Evolutionary conservation across 1,140 invertebrate species (phyloP).

Genomic region (Mya arenaria): DNA sequence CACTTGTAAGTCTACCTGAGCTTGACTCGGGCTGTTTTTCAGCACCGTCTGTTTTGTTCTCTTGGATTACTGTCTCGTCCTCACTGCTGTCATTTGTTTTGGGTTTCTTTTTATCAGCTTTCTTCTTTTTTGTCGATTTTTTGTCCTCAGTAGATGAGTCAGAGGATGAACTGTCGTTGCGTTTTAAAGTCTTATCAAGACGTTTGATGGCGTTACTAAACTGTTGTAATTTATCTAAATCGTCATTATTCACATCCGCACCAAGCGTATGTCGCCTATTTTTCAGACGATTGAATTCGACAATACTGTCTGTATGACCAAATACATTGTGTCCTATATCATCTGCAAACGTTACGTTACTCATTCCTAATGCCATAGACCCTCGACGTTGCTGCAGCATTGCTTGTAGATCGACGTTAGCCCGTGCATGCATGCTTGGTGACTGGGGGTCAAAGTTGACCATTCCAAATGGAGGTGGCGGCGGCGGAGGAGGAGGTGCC

Average conservation of each 20-base stretch:
- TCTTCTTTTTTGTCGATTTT: no score
- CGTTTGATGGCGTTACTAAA: slow-evolving; percentile 34
- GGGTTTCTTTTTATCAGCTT: no score
- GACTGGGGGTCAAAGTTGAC: no score
- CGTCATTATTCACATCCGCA: slow-evolving; percentile 2
- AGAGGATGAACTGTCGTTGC: neutral
- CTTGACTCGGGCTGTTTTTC: no score
- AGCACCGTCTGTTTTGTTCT: no score
- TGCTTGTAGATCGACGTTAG: neutral
- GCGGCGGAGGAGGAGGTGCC: slow-evolving; percentile 18
- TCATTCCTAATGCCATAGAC: neutral
- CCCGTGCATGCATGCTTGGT: neutral
- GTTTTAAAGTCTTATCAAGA: slow-evolving; percentile 21
- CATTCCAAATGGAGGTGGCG: neutral
- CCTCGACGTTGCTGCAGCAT: neutral
- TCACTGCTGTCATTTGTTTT: no score
- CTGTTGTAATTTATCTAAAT: slow-evolving; percentile 17
- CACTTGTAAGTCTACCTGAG: no score
- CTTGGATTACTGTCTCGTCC: no score
- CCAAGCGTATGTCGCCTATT: slow-evolving; percentile 37
- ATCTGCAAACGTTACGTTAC: neutral
- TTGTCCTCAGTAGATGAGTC: no score
- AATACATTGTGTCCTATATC: neutral
- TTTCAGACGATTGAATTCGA: slow-evolving; percentile 5
- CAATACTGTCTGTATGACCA: neutral